Evolutionary conservation across 2,797 vertebrate genomes (phyloP), one percentile per base, ranked within the genome.

Genomic region (Molossus molossus): DNA sequence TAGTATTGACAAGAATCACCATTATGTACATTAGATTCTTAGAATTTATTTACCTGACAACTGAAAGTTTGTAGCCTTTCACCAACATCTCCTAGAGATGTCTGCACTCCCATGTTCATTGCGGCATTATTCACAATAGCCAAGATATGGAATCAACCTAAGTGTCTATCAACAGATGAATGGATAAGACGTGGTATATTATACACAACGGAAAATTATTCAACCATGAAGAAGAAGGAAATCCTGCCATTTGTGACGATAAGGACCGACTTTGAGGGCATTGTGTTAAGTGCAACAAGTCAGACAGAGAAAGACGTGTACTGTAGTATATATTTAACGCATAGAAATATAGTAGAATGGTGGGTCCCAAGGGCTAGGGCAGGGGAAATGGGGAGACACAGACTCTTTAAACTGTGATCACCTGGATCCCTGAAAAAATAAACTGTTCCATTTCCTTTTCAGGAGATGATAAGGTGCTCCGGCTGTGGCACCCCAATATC

Each of bases 401-500:
- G 12, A 55, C 27, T 17, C n/a, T 82, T 87, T 67, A 62, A 53
- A 86, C 18, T 50, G 17, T 23, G 55, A 58, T 60, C 14, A 3
- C 13, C 17, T 57, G n/a, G 12, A 2, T 64, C 37, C 15, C 67
- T 62, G 65, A 75, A 69, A 73, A 64, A n/a, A 55, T 25, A 6
- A 84, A 3, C 27, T 14, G 45, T 53, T 58, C n/a, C 21, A 23
- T 69, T 11, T 65, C 9, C 2, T 86, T 95, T 93, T 76, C 77
- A 98, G 98, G 98, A 90, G 95, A 96, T 60, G 98, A 98, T 72
- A 98, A 98, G 96, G 82, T 98, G 17, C 97, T 98, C 93, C 97
- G 97, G 72, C n/a, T 99, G 82, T 99, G 98, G 98, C 97, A 98
- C 87, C 98, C 98, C 5, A 94, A 96, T 60, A 96, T 98, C 96